Base-by-base conservation (phyloP, 2,888 invertebrate genomes). In the Ligdia adustata region DNA sequence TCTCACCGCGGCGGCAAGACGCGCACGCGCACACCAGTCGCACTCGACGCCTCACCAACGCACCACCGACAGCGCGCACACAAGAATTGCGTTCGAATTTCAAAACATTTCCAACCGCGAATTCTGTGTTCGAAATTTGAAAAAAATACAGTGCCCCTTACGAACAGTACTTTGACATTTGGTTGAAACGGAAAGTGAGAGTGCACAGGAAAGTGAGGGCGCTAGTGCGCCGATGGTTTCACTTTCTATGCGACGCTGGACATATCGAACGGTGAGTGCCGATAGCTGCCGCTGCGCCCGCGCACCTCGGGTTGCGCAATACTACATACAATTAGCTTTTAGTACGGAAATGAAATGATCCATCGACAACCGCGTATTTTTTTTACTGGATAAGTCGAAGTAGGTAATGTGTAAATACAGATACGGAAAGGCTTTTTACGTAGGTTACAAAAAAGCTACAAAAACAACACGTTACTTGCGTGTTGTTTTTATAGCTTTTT, bases 161-260 rank as follows among this genome's bases (percentile, higher is more conserved):
- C 5, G 3, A 16, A 16, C 16, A 5, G 16, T 16, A 4, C 5
- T 4, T 4, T 4, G 16, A 16, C 15, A 26, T 26, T 26, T 12
- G 75, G 81, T 74, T 69, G 69, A 62, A 72, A 66, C 22, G 12
- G 72, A 74, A 75, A 80, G 83, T 82, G 79, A 72, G 73, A 67
- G 60, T 60, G 58, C 41, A 32, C 56, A 72, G 74, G 72, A 76
- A 28, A 42, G 48, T 29, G 48, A 38, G 42, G 37, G 87, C 81
- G 72, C 68, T 57, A 58, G 71, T 66, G 72, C 66, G 60, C 66
- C 37, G 38, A 37, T 37, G 75, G 72, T 85, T 88, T 87, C 87
- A 84, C 88, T 87, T 87, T 88, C 88, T 79, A 81, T 76, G 69
- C 63, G 66, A 69, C 39, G 37, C 78, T 82, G 82, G 82, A 82